Percentiles rank a stretch among this genome's conserved stretches.
These are phyloP conservation scores for Cyclopterus lumpus DNA, from an alignment of 2,797 vertebrate species.

Conservation along the genomic window DNA sequence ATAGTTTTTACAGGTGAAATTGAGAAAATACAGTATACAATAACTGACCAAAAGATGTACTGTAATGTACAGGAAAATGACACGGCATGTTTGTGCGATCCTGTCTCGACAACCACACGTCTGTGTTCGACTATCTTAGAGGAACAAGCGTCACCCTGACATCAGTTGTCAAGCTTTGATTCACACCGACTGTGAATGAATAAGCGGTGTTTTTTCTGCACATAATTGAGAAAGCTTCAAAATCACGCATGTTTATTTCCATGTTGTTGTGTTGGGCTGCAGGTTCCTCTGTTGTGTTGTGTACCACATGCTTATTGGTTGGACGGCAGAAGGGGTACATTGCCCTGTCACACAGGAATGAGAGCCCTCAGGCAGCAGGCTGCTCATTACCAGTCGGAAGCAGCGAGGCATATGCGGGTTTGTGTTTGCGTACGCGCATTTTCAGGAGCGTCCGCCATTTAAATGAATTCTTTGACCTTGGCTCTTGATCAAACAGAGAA, in stretches of 20 bases:
- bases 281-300: not conserved
- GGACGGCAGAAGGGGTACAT: not conserved
- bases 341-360: not conserved
- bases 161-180: not conserved
- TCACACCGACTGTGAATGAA: not conserved
- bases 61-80: not conserved
- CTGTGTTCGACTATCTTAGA: not conserved
- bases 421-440: slow-evolving; percentile 1
- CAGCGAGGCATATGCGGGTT: not conserved
- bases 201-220: not conserved
- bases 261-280: slow-evolving; percentile 14
- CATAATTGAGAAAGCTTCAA: not conserved
- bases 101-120: not conserved
- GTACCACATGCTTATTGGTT: slow-evolving; percentile 8
- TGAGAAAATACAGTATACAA: not conserved
- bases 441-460: slow-evolving; percentile 4
- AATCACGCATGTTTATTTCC: slow-evolving; percentile 5
- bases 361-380: slow-evolving; percentile 5
- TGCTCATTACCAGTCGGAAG: slow-evolving; percentile 12
- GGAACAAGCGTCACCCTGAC: not conserved
- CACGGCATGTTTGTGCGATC: not conserved
- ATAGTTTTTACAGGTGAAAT: not conserved
- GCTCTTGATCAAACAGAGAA: slow-evolving; percentile 43
- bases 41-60: not conserved
- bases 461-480: slow-evolving; percentile 50